Base-by-base conservation (phyloP, 2,797 vertebrate species). In the Megaceryle alcyon region DNA sequence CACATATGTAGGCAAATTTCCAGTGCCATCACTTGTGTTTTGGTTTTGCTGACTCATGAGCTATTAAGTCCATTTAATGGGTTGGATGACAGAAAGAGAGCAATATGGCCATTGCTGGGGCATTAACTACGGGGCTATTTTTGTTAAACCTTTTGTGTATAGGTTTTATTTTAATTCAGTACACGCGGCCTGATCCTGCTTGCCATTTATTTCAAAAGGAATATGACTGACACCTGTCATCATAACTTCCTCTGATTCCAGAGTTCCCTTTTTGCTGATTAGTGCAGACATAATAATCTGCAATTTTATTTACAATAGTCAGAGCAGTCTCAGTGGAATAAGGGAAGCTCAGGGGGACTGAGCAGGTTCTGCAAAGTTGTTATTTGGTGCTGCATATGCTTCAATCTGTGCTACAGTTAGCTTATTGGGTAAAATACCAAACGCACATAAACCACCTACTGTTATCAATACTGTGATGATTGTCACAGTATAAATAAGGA, bases 11-110 rank as follows among this genome's bases (percentile, higher is more conserved):
- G 80, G 41, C 35, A 68, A 86, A 94, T 94, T 61, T 71, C 25
- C 26, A 46, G n/a, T 57, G 43, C 68, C n/a, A 48, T 90, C 85
- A 96, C 77, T 77, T 82, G 70, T 69, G 69, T 66, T 72, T 84
- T 90, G 44, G 73, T 25, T 92, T 70, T 94, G 86, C 88, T 94
- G 73, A 73, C 56, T 94, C 90, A 60, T n/a, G 26, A 88, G 68
- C 68, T 84, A 17, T 80, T 84, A 88, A 91, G 39, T 88, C 66
- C 78, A 64, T 54, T 90, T 79, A 92, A 64, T 21, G 41, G 56
- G 29, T 53, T 91, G 53, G 49, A 33, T 86, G 44, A 51, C 53
- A 49, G 60, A 59, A 44, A 82, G 80, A 88, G 35, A 66, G 63
- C 44, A 68, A 35, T 61, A n/a, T 59, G 80, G 57, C 54, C 70